Evolutionary conservation across 2,888 invertebrate species (phyloP), one percentile per base, ranked within the genome.

Genomic region (Furcula furcula): DNA sequence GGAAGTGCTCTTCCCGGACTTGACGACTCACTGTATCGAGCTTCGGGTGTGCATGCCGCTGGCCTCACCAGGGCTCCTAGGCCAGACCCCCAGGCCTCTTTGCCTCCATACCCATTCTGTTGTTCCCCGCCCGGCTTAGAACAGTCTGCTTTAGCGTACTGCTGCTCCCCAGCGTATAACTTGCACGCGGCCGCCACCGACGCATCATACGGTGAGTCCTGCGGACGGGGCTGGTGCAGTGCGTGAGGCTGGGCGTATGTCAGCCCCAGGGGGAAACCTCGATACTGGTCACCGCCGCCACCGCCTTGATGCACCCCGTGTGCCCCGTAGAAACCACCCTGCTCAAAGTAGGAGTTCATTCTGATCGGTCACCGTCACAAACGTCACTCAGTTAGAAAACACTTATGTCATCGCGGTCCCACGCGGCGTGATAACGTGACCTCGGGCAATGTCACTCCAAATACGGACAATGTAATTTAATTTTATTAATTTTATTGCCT

Each of bases 281-380:
- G 91, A 82, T 96, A 95, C 81, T 95, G 93, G 86, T 94, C 92
- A 59, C 96, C 95, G 41, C 93, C 91, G 11, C 86, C 92, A 58
- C 93, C 91, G 46, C 92, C 91, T 89, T 96, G 94, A 90, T 96
- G 94, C 65, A 87, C 87, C 76, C 96, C 96, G 85, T 96, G 96
- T 70, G 94, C 92, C 73, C 97, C 96, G 91, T 97, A 97, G 91
- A 97, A 97, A 86, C 97, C 97, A 85, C 95, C 94, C 91, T 97
- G 97, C 91, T 97, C 97, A 86, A 97, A 97, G 87, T 97, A 97
- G 80, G 97, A 97, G 94, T 97, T 97, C 97, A 97, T 97, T 84
- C 83, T 92, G 82, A 72, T 71, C 65, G 63, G 73, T 85, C 84
- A 80, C 81, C 56, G 71, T 62, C 79, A 80, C 83, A 58, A 76